Conservation (phyloP, 2,888 invertebrate genomes). For the Orgyia antiqua region DNA sequence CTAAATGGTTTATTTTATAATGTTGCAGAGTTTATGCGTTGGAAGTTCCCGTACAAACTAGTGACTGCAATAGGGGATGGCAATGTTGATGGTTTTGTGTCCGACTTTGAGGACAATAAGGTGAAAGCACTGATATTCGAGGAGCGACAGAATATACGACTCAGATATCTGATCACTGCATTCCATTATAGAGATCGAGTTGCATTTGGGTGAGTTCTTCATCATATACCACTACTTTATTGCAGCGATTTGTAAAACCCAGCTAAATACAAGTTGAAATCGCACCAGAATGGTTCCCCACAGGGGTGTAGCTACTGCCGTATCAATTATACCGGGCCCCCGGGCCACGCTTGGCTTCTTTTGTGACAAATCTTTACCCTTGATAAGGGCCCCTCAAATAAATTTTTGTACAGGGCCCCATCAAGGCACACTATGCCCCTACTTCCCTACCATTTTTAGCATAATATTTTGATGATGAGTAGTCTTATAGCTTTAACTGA, state of each 20-base stretch:
- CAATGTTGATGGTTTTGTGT: constrained; percentile 87
- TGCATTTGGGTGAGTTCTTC: constrained; percentile 87
- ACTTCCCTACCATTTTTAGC: no score
- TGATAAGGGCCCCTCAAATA: no score
- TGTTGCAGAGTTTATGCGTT: constrained; percentile 87
- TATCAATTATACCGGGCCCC: no score
- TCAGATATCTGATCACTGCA: constrained; percentile 92
- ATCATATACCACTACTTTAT: neutral
- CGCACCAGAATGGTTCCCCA: no score
- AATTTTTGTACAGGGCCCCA: no score
- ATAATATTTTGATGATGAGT: no score
- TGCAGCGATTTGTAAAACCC: neutral
- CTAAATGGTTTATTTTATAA: no score
- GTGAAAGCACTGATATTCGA: constrained; percentile 94
- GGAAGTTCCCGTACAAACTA: constrained; percentile 90
- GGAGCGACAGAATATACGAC: constrained; percentile 84
- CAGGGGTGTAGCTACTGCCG: no score
- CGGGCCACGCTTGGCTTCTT: no score
- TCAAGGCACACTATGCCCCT: no score
- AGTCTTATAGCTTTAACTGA: no score
- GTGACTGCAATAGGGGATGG: constrained; percentile 84
- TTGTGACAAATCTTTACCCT: no score
- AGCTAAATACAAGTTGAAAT: neutral
- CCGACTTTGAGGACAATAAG: constrained; percentile 94
- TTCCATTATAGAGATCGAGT: constrained; percentile 91